Evolutionary conservation across 92 coral and sea anemone species (phyloP).

Genomic region (Desmophyllum pertusum): DNA sequence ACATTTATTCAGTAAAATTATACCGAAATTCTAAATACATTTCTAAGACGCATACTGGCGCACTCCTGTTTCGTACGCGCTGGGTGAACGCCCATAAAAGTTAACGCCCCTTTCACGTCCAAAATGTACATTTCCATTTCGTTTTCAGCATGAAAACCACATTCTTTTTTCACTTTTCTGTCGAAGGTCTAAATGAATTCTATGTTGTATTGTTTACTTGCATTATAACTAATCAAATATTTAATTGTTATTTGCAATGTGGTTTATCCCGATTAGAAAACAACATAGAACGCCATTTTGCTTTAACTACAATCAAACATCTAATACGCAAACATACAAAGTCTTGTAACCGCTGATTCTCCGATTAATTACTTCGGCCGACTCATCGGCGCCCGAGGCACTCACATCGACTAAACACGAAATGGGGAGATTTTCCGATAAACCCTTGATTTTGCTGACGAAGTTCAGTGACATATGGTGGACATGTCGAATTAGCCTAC

Average conservation of each 20-base stretch:
- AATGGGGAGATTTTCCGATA: slow-evolving; percentile 22
- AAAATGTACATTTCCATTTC: not conserved
- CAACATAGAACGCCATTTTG: not conserved
- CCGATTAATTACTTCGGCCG: slow-evolving; percentile 12
- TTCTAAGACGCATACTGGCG: not conserved
- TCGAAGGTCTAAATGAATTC: not conserved
- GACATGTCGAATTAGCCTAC: not conserved
- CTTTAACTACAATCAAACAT: not conserved
- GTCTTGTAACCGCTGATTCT: slow-evolving; percentile 12
- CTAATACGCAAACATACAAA: not conserved
- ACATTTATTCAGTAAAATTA: not conserved
- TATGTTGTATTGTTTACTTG: not conserved
- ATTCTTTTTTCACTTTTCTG: not conserved
- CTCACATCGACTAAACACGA: not conserved
- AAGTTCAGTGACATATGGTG: not conserved
- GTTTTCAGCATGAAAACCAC: not conserved
- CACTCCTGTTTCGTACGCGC: not conserved
- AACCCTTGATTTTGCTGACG: not conserved
- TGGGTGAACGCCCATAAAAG: not conserved
- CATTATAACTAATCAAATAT: slow-evolving; percentile 28
- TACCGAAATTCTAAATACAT: not conserved
- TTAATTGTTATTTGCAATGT: slow-evolving; percentile 19
- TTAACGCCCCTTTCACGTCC: slow-evolving; percentile 12
- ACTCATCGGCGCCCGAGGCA: slow-evolving; percentile 23
- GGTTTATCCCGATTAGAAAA: slow-evolving; percentile 19